Evolutionary conservation across 2,113 vertebrate genomes (phyloP).

Genomic region (Alaudala cheleensis): DNA sequence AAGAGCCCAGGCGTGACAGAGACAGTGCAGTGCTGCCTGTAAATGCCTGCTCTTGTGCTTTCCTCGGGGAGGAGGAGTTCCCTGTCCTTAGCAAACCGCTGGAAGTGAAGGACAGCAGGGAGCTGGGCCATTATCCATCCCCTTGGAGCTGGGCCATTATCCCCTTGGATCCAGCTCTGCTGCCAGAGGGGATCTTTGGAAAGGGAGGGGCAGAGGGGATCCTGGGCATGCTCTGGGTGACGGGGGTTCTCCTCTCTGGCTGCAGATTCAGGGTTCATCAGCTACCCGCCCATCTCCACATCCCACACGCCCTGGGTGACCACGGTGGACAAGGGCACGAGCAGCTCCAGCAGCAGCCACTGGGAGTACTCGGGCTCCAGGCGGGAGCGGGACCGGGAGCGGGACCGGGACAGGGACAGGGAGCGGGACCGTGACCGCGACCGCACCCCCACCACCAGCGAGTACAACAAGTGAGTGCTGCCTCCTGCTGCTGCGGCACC

Average conservation of each 20-base stretch:
- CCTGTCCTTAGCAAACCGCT: neutral
- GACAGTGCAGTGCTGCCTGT: neutral
- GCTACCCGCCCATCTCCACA: slow-evolving; percentile 69
- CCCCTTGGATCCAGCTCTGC: neutral
- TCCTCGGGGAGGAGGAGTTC: neutral
- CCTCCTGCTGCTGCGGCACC: neutral
- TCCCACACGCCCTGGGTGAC: slow-evolving; percentile 71
- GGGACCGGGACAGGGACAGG: neutral
- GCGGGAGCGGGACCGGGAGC: slow-evolving; percentile 43
- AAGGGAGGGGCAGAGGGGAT: neutral
- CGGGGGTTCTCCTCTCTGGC: neutral
- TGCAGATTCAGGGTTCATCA: slow-evolving; percentile 74
- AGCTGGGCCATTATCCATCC: neutral
- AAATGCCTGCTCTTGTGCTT: neutral
- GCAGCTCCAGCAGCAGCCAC: slow-evolving; percentile 54
- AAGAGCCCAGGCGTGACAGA: neutral
- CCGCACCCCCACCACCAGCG: slow-evolving; percentile 60
- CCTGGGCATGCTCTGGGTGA: neutral
- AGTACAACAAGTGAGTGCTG: slow-evolving; percentile 70
- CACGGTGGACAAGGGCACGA: slow-evolving; percentile 61
- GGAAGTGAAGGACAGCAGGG: neutral
- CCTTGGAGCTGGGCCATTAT: neutral
- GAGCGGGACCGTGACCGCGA: slow-evolving; percentile 15
- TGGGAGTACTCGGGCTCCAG: slow-evolving; percentile 70
- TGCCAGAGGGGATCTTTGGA: neutral